These are phyloP conservation scores for Hartigia nigra DNA, from an alignment of 2,888 invertebrate species.

Conservation along the genomic window DNA sequence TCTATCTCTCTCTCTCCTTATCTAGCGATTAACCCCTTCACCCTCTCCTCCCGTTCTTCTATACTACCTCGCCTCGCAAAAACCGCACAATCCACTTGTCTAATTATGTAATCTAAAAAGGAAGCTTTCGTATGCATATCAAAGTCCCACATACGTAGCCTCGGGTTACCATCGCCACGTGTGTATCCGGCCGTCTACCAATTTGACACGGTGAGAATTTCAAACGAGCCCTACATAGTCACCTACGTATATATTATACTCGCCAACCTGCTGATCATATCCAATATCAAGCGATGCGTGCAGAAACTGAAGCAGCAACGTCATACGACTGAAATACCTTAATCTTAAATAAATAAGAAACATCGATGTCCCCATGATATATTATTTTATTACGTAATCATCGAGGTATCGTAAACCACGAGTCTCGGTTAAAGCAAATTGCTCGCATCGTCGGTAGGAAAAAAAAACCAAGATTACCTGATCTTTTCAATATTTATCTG, in stretches of 20 bases:
- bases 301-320: not conserved
- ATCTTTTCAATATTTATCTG: too few species aligned
- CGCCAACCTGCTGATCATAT: not conserved
- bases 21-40: not conserved
- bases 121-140: conserved; percentile 5
- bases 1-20: not conserved
- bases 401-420: too few species aligned
- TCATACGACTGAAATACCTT: not conserved
- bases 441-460: too few species aligned
- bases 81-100: not conserved
- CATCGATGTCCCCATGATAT: too few species aligned
- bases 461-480: too few species aligned
- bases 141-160: not conserved
- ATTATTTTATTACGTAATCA: too few species aligned
- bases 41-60: not conserved
- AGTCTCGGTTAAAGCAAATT: too few species aligned
- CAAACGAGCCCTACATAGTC: not conserved
- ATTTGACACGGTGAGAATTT: conserved; percentile 3
- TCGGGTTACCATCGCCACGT: not conserved
- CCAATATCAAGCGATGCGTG: not conserved
- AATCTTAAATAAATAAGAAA: not conserved
- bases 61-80: not conserved
- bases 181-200: not conserved
- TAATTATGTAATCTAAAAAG: conserved; percentile 7
- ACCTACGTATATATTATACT: not conserved